phyloP scores from a whole-genome alignment of 2,888 invertebrate genomes.

The Anarsia innoxiella region DNA sequence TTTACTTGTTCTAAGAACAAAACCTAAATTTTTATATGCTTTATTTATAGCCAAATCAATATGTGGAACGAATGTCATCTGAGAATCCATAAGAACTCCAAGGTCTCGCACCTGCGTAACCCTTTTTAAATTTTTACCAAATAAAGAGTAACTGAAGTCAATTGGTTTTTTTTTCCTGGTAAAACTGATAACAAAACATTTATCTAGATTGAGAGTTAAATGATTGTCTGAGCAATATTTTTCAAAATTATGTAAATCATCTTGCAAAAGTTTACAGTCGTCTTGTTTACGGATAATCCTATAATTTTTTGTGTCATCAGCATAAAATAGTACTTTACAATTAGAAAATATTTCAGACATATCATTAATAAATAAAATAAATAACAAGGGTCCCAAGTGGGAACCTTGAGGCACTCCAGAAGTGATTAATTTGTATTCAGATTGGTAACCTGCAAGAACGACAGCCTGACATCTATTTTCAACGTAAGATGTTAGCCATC shows the following conservation, averaged over 20 bases:
- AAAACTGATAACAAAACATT: slow-evolving; percentile 6
- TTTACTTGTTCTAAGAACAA: not conserved
- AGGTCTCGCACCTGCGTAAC: slow-evolving; percentile 3
- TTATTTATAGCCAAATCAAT: not conserved
- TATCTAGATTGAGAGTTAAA: slow-evolving; percentile 8
- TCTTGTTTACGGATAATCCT: not conserved
- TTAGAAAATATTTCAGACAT: not conserved
- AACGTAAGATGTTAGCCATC: slow-evolving; percentile 3
- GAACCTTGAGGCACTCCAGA: slow-evolving; percentile 8
- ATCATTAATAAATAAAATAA: slow-evolving; percentile 5
- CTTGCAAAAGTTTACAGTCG: slow-evolving; percentile 3
- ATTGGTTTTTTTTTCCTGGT: not conserved
- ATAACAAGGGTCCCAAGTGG: slow-evolving; percentile 5
- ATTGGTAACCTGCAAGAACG: not conserved
- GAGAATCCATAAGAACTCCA: slow-evolving; percentile 6
- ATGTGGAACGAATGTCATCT: slow-evolving; percentile 3
- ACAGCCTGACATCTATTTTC: slow-evolving; percentile 3
- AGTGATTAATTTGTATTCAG: not conserved
- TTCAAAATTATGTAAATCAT: slow-evolving; percentile 3
- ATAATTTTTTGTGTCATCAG: slow-evolving; percentile 10
- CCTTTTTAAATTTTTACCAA: not conserved
- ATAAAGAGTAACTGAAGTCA: not conserved
- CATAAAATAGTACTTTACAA: slow-evolving; percentile 2
- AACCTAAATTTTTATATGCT: slow-evolving; percentile 3
- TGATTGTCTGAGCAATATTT: slow-evolving; percentile 5